Conservation (phyloP, 2,888 invertebrate genomes). For the Parnassius smintheus region DNA sequence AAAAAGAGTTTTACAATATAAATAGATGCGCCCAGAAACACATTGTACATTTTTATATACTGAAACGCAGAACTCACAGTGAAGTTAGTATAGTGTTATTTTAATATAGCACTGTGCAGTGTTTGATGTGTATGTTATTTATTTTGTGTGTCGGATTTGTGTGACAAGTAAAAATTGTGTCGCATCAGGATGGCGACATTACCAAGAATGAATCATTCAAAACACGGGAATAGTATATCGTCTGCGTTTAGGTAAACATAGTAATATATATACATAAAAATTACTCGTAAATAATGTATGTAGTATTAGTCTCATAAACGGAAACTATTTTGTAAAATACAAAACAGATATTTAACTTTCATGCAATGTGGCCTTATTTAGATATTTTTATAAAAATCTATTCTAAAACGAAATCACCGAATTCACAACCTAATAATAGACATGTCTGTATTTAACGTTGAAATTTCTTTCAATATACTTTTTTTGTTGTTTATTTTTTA, state of each 20-base stretch:
- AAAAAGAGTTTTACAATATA: constrained; percentile 31
- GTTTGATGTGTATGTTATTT: constrained; percentile 27
- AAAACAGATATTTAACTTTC: too few species aligned
- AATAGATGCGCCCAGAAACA: constrained; percentile 35
- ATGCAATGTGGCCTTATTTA: too few species aligned
- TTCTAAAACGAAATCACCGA: too few species aligned
- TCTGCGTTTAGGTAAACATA: constrained; percentile 12
- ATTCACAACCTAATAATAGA: background rate
- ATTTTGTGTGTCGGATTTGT: constrained; percentile 30
- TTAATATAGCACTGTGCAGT: constrained; percentile 31
- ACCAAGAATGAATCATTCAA: constrained; percentile 67
- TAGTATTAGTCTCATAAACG: too few species aligned
- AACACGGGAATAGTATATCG: constrained; percentile 57
- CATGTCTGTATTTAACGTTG: too few species aligned
- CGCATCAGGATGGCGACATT: constrained; percentile 67
- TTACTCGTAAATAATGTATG: background rate
- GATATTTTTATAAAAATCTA: too few species aligned
- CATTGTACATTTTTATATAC: too few species aligned
- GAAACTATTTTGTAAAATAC: too few species aligned
- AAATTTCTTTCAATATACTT: too few species aligned
- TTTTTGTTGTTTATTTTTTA: too few species aligned
- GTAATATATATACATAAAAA: background rate
- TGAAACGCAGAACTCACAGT: constrained; percentile 35
- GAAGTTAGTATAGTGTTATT: constrained; percentile 35
- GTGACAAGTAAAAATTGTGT: constrained; percentile 16